These are phyloP conservation scores for Synodontis membranacea DNA, from an alignment of 2,113 vertebrate species.

Conservation along the genomic window DNA sequence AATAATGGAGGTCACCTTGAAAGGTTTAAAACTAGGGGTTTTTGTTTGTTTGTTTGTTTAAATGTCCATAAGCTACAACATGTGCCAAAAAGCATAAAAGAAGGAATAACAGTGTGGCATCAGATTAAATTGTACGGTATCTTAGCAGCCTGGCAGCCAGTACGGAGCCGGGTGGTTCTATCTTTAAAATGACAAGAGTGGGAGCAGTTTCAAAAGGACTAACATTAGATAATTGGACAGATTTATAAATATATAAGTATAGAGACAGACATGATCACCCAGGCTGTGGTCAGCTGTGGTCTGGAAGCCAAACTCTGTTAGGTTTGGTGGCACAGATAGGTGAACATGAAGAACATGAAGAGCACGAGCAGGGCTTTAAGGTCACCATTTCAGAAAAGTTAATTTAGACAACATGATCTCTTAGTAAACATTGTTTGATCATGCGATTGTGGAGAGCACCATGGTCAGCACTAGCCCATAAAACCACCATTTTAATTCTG, in stretches of 20 bases:
- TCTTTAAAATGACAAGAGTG: constrained; percentile 17
- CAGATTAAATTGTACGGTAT: not conserved
- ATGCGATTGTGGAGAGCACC: not conserved
- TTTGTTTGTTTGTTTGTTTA: not conserved
- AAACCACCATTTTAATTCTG: not conserved
- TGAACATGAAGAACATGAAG: not conserved
- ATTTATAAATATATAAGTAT: constrained; percentile 20
- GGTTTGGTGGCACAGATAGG: not conserved
- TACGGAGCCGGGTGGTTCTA: constrained; percentile 2
- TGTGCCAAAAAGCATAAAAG: not conserved
- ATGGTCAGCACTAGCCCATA: not conserved
- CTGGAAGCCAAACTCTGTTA: constrained; percentile 12
- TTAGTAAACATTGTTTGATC: not conserved
- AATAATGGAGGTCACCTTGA: not conserved
- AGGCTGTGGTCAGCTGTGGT: constrained; percentile 28
- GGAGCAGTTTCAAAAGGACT: constrained; percentile 31
- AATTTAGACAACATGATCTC: not conserved
- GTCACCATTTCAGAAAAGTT: not conserved
- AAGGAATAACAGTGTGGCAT: not conserved
- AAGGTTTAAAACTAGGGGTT: not conserved
- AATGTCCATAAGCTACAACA: not conserved
- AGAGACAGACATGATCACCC: not conserved
- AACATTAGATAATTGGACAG: constrained; percentile 35
- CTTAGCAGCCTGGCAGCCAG: constrained; percentile 15
- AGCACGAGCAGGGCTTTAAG: constrained; percentile 1